phyloP scores from a whole-genome alignment of 1,140 invertebrate genomes.

The Drosophila navojoa region DNA sequence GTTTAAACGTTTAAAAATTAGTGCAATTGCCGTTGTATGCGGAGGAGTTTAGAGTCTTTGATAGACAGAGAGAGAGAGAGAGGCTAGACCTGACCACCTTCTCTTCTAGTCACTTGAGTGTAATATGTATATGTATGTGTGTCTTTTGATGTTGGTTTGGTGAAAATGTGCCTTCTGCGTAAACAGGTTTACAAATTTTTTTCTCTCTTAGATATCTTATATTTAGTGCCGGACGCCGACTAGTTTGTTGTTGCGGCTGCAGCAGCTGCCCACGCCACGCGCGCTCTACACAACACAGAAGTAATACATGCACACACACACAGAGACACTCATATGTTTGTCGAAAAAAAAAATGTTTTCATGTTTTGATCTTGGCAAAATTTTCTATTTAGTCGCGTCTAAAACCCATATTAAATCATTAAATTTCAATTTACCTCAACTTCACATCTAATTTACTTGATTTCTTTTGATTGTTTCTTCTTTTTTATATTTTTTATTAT shows the following conservation, averaged over 20 bases:
- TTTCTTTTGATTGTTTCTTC: background rate
- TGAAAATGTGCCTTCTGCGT: constrained; percentile 50
- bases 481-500: background rate
- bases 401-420: constrained; percentile 3
- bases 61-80: constrained; percentile 4
- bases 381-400: constrained; percentile 19
- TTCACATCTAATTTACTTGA: background rate
- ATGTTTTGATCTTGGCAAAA: constrained; percentile 33
- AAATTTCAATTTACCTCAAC: constrained; percentile 25
- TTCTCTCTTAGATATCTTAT: constrained; percentile 35
- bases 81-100: constrained; percentile 36
- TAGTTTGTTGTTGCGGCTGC: constrained; percentile 21
- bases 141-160: constrained; percentile 34
- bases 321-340: constrained; percentile 9
- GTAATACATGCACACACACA: background rate
- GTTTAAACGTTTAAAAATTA: constrained; percentile 53
- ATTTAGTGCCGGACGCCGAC: constrained; percentile 42
- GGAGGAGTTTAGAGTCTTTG: constrained; percentile 23
- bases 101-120: constrained; percentile 18
- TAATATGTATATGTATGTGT: constrained; percentile 1
- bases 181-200: constrained; percentile 46
- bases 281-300: constrained; percentile 13
- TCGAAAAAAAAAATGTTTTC: constrained; percentile 25
- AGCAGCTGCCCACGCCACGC: constrained; percentile 51
- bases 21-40: constrained; percentile 38